These are phyloP conservation scores for Carollia perspicillata DNA, from an alignment of 2,113 vertebrate species.

Conservation along the genomic window DNA sequence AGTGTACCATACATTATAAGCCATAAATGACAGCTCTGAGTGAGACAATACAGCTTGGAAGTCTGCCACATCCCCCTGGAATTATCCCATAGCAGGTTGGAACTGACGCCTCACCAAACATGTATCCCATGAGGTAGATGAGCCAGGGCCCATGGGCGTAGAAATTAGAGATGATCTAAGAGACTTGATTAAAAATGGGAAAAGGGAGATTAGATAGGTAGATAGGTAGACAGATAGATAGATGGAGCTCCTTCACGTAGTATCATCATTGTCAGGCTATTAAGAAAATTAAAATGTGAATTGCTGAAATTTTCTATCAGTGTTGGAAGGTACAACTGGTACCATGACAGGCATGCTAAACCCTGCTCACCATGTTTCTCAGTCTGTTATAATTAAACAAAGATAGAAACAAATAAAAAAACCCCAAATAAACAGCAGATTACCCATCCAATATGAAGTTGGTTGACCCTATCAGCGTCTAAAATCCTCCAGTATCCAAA, in stretches of 20 bases:
- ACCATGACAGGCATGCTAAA: neutral
- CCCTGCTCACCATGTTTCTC: neutral
- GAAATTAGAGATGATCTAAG: neutral
- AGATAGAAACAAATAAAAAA: neutral
- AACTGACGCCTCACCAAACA: neutral
- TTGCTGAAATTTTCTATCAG: neutral
- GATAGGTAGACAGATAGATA: neutral
- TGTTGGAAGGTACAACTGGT: neutral
- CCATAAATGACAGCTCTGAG: constrained; percentile 48
- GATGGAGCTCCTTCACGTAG: neutral
- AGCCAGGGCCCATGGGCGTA: neutral
- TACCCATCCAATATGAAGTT: neutral
- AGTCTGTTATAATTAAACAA: neutral
- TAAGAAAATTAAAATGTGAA: constrained; percentile 24
- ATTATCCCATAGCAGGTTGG: neutral
- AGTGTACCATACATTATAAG: constrained; percentile 30
- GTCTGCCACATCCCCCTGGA: neutral
- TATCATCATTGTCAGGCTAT: neutral
- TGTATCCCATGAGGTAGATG: neutral
- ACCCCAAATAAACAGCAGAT: neutral
- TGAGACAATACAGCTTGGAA: neutral
- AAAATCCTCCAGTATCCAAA: neutral
- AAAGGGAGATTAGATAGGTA: neutral
- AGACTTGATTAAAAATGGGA: neutral
- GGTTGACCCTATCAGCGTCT: neutral